Percentiles rank a stretch among this genome's conserved stretches.
These are phyloP conservation scores for Hydrozoanthus gracilis DNA, from an alignment of 92 coral and sea anemone genomes.

Conservation along the genomic window DNA sequence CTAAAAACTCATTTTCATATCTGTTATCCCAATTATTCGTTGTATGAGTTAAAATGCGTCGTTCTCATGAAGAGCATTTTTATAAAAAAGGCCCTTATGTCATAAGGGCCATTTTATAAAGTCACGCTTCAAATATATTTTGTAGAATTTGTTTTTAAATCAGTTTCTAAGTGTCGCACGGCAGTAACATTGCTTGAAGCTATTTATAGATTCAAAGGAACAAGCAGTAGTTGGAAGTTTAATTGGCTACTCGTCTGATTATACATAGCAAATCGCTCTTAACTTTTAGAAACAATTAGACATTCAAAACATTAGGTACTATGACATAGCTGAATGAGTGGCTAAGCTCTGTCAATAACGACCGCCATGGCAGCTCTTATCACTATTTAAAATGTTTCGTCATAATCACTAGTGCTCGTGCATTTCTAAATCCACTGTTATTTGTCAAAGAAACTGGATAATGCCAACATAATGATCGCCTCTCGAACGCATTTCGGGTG, in stretches of 20 bases:
- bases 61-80: background rate
- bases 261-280: background rate
- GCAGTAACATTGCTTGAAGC: conserved; percentile 30
- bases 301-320: conserved; percentile 16
- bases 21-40: background rate
- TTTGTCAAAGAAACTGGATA: conserved; percentile 23
- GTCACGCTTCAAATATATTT: background rate
- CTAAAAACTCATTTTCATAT: background rate
- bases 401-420: conserved; percentile 31
- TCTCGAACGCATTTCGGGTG: conserved; percentile 23
- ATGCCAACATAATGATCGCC: conserved; percentile 10
- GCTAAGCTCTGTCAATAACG: conserved; percentile 26
- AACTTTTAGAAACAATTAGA: conserved; percentile 19
- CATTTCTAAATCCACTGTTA: conserved; percentile 27
- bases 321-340: conserved; percentile 22
- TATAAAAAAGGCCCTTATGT: too few species aligned
- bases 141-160: conserved; percentile 27
- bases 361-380: conserved; percentile 4
- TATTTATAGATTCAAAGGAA: conserved; percentile 19
- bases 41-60: background rate
- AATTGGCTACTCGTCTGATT: conserved; percentile 20
- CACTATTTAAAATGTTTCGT: conserved; percentile 17
- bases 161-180: conserved; percentile 39
- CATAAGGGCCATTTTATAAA: too few species aligned
- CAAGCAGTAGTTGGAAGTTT: conserved; percentile 14